Base-by-base conservation (phyloP, 2,888 invertebrate species). In the Aphrophora alni region DNA sequence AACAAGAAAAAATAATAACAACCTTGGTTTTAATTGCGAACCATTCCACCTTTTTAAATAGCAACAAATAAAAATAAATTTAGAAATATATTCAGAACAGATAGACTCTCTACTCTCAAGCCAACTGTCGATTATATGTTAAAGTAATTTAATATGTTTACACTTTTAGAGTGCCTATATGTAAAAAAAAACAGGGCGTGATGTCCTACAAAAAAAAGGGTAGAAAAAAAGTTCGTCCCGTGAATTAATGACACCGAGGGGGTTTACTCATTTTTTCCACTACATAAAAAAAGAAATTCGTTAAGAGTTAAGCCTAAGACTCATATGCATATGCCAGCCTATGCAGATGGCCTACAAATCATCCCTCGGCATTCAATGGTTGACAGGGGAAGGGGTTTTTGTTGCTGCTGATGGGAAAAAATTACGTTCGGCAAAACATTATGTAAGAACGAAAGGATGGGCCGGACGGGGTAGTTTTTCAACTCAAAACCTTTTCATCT, bases 231-330 rank as follows among this genome's bases (percentile, higher is more conserved):
- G 59, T 59, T 59, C n/a, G 59, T 59, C 21, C 78, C 78, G 27
- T 70, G 77, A 69, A 78, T 78, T 78, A 71, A 78, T 72, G 78
- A 27, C 70, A 21, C 14, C 21, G 59, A 59, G 38, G 25, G 72
- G 74, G 38, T 21, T 14, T 26, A 51, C 68, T 78, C 68, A 70
- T 81, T 81, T 81, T 81, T 81, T 81, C 81, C 81, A 78, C 81
- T 81, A 77, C 81, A 81, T 81, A 81, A 78, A 78, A 81, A 78
- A 68, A 38, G 78, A 81, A 81, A 81, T 81, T 81, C 81, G 81
- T 81, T 81, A 81, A 81, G 81, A 81, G 81, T 28, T 71, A 25
- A 51, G 44, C 75, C 71, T 72, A 51, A 71, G 51, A 28, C 78
- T 78, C 72, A 51, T 72, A 78, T 78, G 78, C 78, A 78, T 51